Base-by-base conservation (phyloP, 2,797 vertebrate genomes). In the Crocidura indochinensis region DNA sequence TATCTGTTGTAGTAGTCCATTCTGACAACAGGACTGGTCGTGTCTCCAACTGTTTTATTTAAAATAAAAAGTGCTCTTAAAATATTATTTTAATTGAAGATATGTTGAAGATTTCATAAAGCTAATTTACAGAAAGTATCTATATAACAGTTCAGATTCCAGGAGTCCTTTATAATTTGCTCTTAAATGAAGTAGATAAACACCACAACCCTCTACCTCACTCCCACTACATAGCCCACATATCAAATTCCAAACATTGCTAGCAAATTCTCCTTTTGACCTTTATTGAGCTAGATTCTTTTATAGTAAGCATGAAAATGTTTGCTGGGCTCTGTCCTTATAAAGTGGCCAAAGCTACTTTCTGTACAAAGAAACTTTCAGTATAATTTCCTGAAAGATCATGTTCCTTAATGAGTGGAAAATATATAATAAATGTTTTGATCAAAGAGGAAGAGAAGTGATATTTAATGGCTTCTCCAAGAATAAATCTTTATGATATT, bases 41-140 rank as follows among this genome's bases (percentile, higher is more conserved):
- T 71, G 51, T 87, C 47, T 68, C 15, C 60, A 79, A 6, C 75
- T 26, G 44, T 22, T 87, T 72, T 46, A 85, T 19, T 85, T 68
- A 8, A 71, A 53, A 29, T 17, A 69, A 69, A 62, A 27, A 62
- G 20, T 19, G 31, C 27, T 4, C 60, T 47, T 84, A 87, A 77
- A 69, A 82, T n/a, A 75, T 85, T 64, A 44, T 1, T 77, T 8
- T 4, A 56, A 29, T 27, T 5, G 60, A 46, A 76, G 29, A 84
- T 74, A 27, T 53, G 29, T 15, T 88, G 72, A 62, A 73, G 10
- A 44, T 49, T 90, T 72, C 60, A 14, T 80, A n/a, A 80, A 84
- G 11, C 14, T 64, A 7, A 27, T 60, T 1, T 22, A 17, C 8
- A 62, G 10, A 46, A 51, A 49, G 27, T 44, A 67, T 47, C 72